Percentiles rank a stretch among this genome's conserved stretches.
phyloP scores from a whole-genome alignment of 2,888 invertebrate species.

The Hanleya hanleyi region DNA sequence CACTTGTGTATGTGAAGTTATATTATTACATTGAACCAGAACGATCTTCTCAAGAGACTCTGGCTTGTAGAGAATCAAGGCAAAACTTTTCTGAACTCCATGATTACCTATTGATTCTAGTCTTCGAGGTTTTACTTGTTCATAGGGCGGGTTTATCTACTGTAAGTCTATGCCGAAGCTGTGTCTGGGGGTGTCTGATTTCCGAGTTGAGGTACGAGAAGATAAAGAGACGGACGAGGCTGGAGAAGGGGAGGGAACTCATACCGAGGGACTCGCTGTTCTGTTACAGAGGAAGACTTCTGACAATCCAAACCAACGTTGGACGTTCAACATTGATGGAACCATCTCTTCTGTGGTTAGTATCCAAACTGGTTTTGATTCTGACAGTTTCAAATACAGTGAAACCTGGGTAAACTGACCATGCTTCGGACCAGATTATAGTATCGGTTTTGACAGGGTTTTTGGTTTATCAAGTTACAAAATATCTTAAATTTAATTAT shows the following conservation, averaged over 20 bases:
- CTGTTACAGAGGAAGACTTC: slow-evolving; percentile 61
- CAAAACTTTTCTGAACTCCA: no score
- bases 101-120: no score
- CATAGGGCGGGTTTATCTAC: slow-evolving; percentile 68
- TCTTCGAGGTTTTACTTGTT: no score
- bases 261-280: slow-evolving; percentile 61
- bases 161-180: slow-evolving; percentile 67
- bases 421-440: no score
- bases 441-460: no score
- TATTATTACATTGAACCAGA: no score
- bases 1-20: no score
- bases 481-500: no score
- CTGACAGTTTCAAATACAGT: background rate
- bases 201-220: slow-evolving; percentile 44
- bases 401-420: no score
- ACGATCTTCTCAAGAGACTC: no score
- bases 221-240: slow-evolving; percentile 31
- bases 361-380: background rate
- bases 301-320: slow-evolving; percentile 62
- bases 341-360: slow-evolving; percentile 59
- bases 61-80: no score
- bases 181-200: slow-evolving; percentile 62
- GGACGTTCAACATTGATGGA: slow-evolving; percentile 69
- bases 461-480: no score
- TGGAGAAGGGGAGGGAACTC: slow-evolving; percentile 32